Evolutionary conservation across 1,140 invertebrate species (phyloP), one percentile per base, ranked within the genome.

Genomic region (Brachystomella parvula): DNA sequence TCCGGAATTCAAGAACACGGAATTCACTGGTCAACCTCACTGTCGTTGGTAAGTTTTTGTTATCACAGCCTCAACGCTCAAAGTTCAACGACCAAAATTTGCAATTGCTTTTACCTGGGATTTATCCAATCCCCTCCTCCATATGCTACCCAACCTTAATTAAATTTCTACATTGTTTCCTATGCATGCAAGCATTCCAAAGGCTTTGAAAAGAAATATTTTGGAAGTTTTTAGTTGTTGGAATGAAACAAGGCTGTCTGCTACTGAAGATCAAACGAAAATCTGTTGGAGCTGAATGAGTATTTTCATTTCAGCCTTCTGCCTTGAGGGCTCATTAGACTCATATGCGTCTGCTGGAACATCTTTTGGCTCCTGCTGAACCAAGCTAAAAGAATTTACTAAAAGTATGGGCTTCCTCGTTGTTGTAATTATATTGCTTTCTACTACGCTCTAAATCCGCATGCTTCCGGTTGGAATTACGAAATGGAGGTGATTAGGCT

Each of bases 1-100:
- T 93, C 78, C 86, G 86, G 75, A 90, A 91, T 75, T 91, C 90
- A 12, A 90, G 90, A 0, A 94, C 92, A 1, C 84, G 89, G 73
- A 94, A 94, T 78, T 89, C 87, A 76, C 87, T 90, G 79, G 89
- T 94, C 75, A 89, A 90, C 76, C 83, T 95, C 71, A 91, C 89
- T 73, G 90, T 94, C 70, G 92, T 93, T 77, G 90, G 92, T 95
- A 82, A 87, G 86, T 31, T 19, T 15, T 17, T 47, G 12, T 60
- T 31, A 53, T 17, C 12, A 15, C 24, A 6, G 49, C 12, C 24
- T 53, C 12, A 53, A 19, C 24, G 24, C 49, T 24, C 6, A 53
- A n/a, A n/a, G n/a, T n/a, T n/a, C 49, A 12, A 17, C 3, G 15
- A 26, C 49, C 12, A 53, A 24, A 53, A 53, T 53, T 53, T 24